Evolutionary conservation across 2,888 invertebrate genomes (phyloP), one percentile per base, ranked within the genome.

Genomic region (Malacosoma neustria): DNA sequence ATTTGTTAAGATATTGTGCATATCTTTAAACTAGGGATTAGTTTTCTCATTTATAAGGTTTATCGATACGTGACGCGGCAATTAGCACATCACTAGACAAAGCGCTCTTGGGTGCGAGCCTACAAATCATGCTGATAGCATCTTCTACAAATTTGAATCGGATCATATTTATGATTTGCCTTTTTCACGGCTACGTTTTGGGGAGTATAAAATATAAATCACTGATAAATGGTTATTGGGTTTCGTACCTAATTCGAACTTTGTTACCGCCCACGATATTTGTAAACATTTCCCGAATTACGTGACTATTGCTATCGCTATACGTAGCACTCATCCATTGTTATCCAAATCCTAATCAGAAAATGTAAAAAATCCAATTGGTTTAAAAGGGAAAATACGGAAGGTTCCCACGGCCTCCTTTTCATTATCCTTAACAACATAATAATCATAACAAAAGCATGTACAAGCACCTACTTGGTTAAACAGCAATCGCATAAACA

Each of bases 111-210:
- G 75, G 79, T 80, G 79, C 80, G 82, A 84, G 82, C 72, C 72
- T 64, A 86, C 72, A 86, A 86, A 85, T 87, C 86, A 86, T 75
- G 71, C 61, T 57, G 87, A 87, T 87, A 86, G 66, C 79, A 87
- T 87, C 87, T 84, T 84, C 80, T 80, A 86, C 85, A 87, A 87
- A 86, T 87, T 86, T 86, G 87, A 86, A 85, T 84, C 87, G 84
- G 85, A 85, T 82, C 82, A 85, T 85, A 84, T 87, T 87, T 86
- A 87, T 80, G 85, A 85, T 85, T 84, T 79, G 84, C 80, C 82
- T 82, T 82, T 86, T 86, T 85, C 81, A 84, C 84, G 74, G 84
- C 72, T 77, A 76, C 74, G 73, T 77, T 81, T 82, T 80, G 62
- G 80, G 80, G 80, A 79, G 82, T 81, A 82, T 80, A 67, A 62